A percentile compares a stretch with the other conserved stretches of the same genome.
Evolutionary conservation across 2,888 invertebrate species (phyloP).

Genomic region (Drosophila lutescens): DNA sequence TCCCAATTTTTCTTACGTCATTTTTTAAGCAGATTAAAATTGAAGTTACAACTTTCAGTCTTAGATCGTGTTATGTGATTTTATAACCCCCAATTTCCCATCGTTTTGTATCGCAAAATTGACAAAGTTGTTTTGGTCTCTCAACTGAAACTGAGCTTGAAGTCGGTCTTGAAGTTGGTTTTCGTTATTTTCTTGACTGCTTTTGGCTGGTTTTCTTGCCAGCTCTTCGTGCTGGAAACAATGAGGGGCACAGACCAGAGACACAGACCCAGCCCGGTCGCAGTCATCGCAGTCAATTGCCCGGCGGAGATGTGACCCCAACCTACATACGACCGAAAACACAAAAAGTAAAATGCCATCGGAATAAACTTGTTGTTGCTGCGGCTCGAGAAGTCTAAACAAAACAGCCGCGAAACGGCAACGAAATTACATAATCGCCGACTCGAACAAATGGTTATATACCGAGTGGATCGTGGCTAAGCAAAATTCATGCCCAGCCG

Average conservation of each 20-base stretch:
- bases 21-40: not conserved
- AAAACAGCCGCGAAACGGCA: slow-evolving; percentile 42
- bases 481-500: slow-evolving; percentile 58
- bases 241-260: slow-evolving; percentile 49
- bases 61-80: slow-evolving; percentile 10
- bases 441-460: slow-evolving; percentile 27
- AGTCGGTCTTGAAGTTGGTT: slow-evolving; percentile 3
- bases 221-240: slow-evolving; percentile 54
- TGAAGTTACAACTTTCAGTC: not conserved
- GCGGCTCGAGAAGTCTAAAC: slow-evolving; percentile 42
- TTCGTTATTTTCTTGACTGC: slow-evolving; percentile 12
- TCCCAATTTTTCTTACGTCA: not conserved
- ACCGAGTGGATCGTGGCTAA: slow-evolving; percentile 40
- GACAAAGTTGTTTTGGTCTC: slow-evolving; percentile 24
- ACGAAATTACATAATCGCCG: slow-evolving; percentile 65
- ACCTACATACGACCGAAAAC: slow-evolving; percentile 73
- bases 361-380: slow-evolving; percentile 55
- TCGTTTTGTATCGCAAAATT: slow-evolving; percentile 17
- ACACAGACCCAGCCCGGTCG: slow-evolving; percentile 29
- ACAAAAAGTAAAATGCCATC: slow-evolving; percentile 69
- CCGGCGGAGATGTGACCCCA: slow-evolving; percentile 73
- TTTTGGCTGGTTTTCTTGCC: slow-evolving; percentile 13
- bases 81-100: slow-evolving; percentile 5
- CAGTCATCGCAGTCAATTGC: slow-evolving; percentile 40
- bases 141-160: slow-evolving; percentile 31